These are phyloP conservation scores for Agriotes lineatus DNA, from an alignment of 2,888 invertebrate species.

Conservation along the genomic window DNA sequence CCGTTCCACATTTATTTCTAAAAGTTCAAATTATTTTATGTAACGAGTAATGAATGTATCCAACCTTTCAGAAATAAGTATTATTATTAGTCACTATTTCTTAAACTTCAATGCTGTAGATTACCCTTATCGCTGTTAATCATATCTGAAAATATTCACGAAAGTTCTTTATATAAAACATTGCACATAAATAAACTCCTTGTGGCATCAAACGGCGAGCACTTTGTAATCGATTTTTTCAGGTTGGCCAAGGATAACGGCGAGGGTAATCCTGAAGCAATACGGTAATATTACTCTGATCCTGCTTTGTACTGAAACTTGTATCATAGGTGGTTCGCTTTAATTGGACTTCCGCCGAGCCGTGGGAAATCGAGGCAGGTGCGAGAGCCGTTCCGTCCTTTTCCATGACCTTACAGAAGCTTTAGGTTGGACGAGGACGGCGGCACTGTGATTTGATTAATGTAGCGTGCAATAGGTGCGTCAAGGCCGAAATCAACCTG, in stretches of 20 bases:
- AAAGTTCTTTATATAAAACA: too few relatives aligned
- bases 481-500: slow-evolving; percentile 24
- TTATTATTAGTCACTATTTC: too few relatives aligned
- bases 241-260: slow-evolving; percentile 17
- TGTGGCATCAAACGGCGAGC: too few relatives aligned
- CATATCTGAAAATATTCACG: too few relatives aligned
- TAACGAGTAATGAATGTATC: too few relatives aligned
- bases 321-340: slow-evolving; percentile 58
- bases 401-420: slow-evolving; percentile 22
- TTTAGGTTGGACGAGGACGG: slow-evolving; percentile 28
- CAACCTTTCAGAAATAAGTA: too few relatives aligned
- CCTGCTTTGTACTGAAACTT: slow-evolving; percentile 46
- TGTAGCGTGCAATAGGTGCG: slow-evolving; percentile 40
- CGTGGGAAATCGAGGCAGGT: slow-evolving; percentile 65
- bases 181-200: too few relatives aligned
- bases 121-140: too few relatives aligned
- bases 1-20: too few relatives aligned
- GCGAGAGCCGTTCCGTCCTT: slow-evolving; percentile 47
- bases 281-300: slow-evolving; percentile 20
- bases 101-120: too few relatives aligned
- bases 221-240: too few relatives aligned
- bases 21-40: too few relatives aligned
- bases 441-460: slow-evolving; percentile 46
- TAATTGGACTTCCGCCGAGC: slow-evolving; percentile 66
- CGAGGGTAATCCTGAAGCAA: slow-evolving; percentile 23